phyloP scores from a whole-genome alignment of 2,888 invertebrate species.

The Pherbina coryleti region DNA sequence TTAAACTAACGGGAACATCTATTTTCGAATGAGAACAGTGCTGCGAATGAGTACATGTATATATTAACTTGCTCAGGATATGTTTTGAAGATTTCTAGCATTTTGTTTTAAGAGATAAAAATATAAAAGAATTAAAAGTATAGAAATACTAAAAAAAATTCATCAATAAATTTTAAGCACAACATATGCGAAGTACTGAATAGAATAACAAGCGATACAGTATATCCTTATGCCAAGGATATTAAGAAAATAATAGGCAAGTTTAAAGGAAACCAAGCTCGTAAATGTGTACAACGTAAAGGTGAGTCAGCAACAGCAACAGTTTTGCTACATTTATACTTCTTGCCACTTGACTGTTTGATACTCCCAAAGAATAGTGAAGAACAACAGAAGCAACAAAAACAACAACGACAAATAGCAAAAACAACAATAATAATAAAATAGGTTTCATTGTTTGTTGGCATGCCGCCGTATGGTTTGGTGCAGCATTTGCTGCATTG shows the following conservation, averaged over 20 bases:
- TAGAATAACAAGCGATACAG: neutral
- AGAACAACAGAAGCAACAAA: neutral
- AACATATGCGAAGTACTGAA: neutral
- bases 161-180: neutral
- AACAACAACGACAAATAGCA: neutral
- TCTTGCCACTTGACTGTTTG: neutral
- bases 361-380: neutral
- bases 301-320: neutral
- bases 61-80: too few relatives aligned
- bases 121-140: too few relatives aligned
- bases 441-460: conserved; percentile 4
- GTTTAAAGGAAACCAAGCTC: too few relatives aligned
- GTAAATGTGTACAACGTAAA: too few relatives aligned
- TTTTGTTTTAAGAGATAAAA: too few relatives aligned
- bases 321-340: neutral
- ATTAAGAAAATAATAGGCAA: too few relatives aligned
- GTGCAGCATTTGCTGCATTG: conserved; percentile 27
- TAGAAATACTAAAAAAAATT: neutral
- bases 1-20: too few relatives aligned
- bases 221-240: neutral
- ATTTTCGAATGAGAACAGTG: too few relatives aligned
- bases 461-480: conserved; percentile 17
- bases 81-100: too few relatives aligned
- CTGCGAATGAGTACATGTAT: too few relatives aligned
- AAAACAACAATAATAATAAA: neutral